Evolutionary conservation across 2,888 invertebrate genomes (phyloP).

Genomic region (Euphydryas editha): DNA sequence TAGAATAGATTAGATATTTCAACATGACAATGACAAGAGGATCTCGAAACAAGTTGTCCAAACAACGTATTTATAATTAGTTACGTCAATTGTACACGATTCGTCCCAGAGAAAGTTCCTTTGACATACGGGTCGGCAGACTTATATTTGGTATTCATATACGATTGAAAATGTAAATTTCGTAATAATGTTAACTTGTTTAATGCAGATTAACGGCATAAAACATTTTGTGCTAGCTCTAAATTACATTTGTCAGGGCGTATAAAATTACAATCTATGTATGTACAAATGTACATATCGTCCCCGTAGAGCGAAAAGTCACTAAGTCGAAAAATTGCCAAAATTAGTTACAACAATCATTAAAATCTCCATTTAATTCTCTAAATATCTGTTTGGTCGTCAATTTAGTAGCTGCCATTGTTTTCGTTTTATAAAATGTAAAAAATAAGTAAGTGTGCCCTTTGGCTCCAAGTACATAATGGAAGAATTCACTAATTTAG

Average conservation of each 20-base stretch:
- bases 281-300: not conserved
- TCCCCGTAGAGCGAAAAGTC: too few relatives aligned
- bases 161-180: conserved; percentile 43
- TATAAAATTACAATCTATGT: conserved; percentile 29
- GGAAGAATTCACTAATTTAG: too few relatives aligned
- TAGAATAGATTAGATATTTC: conserved; percentile 21
- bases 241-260: conserved; percentile 32
- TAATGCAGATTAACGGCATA: conserved; percentile 34
- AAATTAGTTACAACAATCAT: too few relatives aligned
- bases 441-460: too few relatives aligned
- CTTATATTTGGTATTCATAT: conserved; percentile 43
- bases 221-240: conserved; percentile 27
- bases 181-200: conserved; percentile 27
- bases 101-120: conserved; percentile 73
- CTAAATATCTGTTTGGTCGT: too few relatives aligned
- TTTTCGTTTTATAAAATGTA: too few relatives aligned
- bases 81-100: conserved; percentile 62
- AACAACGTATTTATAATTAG: conserved; percentile 68
- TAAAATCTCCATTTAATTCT: too few relatives aligned
- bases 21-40: conserved; percentile 34
- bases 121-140: conserved; percentile 49
- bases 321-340: too few relatives aligned
- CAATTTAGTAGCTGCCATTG: too few relatives aligned
- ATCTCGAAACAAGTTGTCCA: conserved; percentile 51
- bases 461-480: too few relatives aligned